Evolutionary conservation across 2,888 invertebrate genomes (phyloP).

Genomic region (Ennomos fuscantarius): DNA sequence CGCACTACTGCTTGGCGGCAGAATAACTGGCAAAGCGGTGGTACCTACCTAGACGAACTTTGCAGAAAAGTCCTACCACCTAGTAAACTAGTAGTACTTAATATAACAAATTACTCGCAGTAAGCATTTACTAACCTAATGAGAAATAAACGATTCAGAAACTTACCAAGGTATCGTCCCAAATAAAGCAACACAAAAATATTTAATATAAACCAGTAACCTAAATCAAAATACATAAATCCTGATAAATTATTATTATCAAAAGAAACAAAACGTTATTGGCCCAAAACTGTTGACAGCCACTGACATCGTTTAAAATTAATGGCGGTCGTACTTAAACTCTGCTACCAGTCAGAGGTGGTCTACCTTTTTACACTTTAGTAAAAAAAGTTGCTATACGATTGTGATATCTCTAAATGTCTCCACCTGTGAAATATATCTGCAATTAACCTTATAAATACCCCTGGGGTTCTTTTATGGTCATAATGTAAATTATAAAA

Average conservation of each 20-base stretch:
- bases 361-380: conserved; percentile 68
- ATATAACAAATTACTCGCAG: not conserved
- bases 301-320: conserved; percentile 76
- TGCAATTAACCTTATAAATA: conserved; percentile 53
- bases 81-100: too few species aligned
- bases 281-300: conserved; percentile 77
- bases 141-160: conserved; percentile 37
- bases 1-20: too few species aligned
- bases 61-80: too few species aligned
- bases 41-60: too few species aligned
- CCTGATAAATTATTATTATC: conserved; percentile 65
- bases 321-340: conserved; percentile 73
- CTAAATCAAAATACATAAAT: conserved; percentile 71
- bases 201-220: conserved; percentile 50
- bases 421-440: conserved; percentile 66
- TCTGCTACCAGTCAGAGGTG: conserved; percentile 80
- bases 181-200: conserved; percentile 39
- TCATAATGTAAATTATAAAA: conserved; percentile 33
- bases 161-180: conserved; percentile 29
- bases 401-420: conserved; percentile 58
- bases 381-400: conserved; percentile 23
- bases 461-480: conserved; percentile 10
- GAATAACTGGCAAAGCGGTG: too few species aligned
- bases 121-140: too few species aligned
- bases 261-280: conserved; percentile 56